Evolutionary conservation across 2,888 invertebrate genomes (phyloP).

Genomic region (Ornithoptera alexandrae): DNA sequence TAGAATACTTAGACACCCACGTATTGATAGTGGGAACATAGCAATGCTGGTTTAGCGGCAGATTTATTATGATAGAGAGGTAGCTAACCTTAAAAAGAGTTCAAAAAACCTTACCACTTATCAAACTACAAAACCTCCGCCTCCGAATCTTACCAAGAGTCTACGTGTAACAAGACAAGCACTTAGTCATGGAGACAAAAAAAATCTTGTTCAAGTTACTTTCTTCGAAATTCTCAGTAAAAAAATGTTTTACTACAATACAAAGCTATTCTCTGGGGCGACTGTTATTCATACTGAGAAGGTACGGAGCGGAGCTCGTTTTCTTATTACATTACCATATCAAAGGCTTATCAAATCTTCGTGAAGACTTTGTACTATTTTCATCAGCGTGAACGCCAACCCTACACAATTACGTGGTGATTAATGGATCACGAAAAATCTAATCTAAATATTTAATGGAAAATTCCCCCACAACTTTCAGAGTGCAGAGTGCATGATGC

Average conservation of each 20-base stretch:
- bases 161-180: too few species aligned
- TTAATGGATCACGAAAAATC: constrained; percentile 78
- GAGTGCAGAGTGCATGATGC: constrained; percentile 31
- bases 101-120: too few species aligned
- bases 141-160: too few species aligned
- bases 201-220: neutral
- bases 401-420: constrained; percentile 75
- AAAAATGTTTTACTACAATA: neutral
- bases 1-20: too few species aligned
- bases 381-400: constrained; percentile 58
- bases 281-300: constrained; percentile 24
- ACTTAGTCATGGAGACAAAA: too few species aligned
- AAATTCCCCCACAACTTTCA: constrained; percentile 65
- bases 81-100: too few species aligned
- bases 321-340: constrained; percentile 74
- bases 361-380: constrained; percentile 48
- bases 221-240: neutral
- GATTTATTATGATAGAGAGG: too few species aligned
- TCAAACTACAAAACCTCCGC: too few species aligned
- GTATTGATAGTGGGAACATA: too few species aligned
- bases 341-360: constrained; percentile 67
- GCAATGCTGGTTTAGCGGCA: too few species aligned
- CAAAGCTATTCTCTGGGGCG: constrained; percentile 21
- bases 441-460: constrained; percentile 80
- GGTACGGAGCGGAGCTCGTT: constrained; percentile 33